A percentile compares a stretch with the other conserved stretches of the same genome.
phyloP scores from a whole-genome alignment of 2,888 invertebrate genomes.

The Caenorhabditis angaria region DNA sequence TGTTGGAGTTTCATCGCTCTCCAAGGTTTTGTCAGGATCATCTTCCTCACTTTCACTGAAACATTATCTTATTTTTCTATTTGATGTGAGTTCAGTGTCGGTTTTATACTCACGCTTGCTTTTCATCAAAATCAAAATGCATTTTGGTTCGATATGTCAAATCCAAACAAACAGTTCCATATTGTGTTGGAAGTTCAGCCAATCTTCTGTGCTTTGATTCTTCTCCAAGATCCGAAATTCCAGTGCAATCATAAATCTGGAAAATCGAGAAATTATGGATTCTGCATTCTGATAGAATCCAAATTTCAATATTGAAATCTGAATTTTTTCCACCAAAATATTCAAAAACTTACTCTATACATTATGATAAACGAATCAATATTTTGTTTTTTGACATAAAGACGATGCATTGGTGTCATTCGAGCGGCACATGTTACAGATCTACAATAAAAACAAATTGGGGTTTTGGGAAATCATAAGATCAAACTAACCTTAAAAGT shows the following conservation, averaged over 20 bases:
- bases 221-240: constrained; percentile 78
- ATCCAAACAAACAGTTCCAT: constrained; percentile 84
- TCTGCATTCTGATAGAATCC: neutral
- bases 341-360: constrained; percentile 77
- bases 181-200: constrained; percentile 86
- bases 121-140: constrained; percentile 35
- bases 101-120: neutral
- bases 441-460: constrained; percentile 77
- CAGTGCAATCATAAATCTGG: constrained; percentile 77
- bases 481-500: constrained; percentile 76
- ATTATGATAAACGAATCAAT: constrained; percentile 88
- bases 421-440: constrained; percentile 88
- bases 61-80: neutral
- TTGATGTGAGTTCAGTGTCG: neutral
- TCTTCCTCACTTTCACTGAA: constrained; percentile 16
- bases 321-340: too few species aligned
- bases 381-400: constrained; percentile 84
- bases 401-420: constrained; percentile 89
- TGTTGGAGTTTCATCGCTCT: constrained; percentile 6
- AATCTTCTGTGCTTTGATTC: constrained; percentile 83
- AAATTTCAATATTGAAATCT: neutral
- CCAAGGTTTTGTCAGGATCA: constrained; percentile 12
- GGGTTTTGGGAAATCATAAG: neutral
- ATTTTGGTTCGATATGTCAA: constrained; percentile 32
- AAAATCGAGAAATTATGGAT: constrained; percentile 14